Evolutionary conservation across 2,888 invertebrate species (phyloP), one percentile per base, ranked within the genome.

Genomic region (Pelosia muscerda): DNA sequence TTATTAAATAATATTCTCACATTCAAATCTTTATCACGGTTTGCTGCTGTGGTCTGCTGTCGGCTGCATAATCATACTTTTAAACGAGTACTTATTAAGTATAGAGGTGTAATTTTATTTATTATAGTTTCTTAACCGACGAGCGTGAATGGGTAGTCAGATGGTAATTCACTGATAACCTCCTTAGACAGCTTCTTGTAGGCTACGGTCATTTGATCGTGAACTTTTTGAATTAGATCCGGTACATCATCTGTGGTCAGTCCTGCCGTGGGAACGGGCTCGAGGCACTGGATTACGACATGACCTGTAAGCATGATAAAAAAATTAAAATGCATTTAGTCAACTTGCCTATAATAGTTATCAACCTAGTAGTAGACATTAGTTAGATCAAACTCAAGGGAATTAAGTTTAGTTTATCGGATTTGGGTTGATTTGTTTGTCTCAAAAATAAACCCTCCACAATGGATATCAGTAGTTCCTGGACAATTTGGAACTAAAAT

Each of bases 251-350:
- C 89, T 65, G 84, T 79, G 0, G 89, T 90, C 9, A 95, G 84
- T 5, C 95, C 94, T 31, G 81, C 81, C 0, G 96, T 96, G 3
- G 94, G 86, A 49, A 95, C 88, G 1, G 95, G 94, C 61, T 95
- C 94, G 65, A 96, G 81, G 63, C 94, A 92, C 73, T 95, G 93
- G 38, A 96, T 90, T 34, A 95, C 85, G n/a, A 95, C 89, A 71
- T 93, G 94, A 63, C 96, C 96, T 95, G 86, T 59, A 88, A 88
- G 58, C 19, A 56, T n/a, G 22, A n/a, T 6, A 49, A 49, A 9
- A 49, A 42, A 49, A 19, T 8, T 19, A 5, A 42, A 19, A 19
- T 19, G 42, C 42, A 6, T 13, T 15, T 11, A 3, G 0, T 38
- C 38, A 38, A 4, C 15, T 13, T 38, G 5, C n/a, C n/a, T n/a